These are phyloP conservation scores for Cerceris rybyensis DNA, from an alignment of 2,888 invertebrate genomes.

Conservation along the genomic window DNA sequence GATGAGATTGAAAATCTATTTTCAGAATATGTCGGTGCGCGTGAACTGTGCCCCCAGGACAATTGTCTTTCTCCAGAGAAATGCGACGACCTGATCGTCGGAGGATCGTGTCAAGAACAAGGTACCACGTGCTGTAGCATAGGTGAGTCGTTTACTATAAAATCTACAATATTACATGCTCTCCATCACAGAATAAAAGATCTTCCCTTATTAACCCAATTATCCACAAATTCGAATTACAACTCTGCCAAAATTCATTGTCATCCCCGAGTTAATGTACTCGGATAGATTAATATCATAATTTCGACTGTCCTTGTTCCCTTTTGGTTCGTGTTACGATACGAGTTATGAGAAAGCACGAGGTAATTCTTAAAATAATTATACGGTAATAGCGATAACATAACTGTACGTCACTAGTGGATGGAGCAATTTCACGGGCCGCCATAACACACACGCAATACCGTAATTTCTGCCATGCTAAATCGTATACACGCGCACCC, in stretches of 20 bases:
- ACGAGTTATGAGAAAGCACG: constrained; percentile 8
- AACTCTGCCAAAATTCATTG: too few species aligned
- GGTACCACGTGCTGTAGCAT: constrained; percentile 50
- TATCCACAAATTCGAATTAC: too few species aligned
- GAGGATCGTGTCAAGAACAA: constrained; percentile 16
- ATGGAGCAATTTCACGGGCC: constrained; percentile 46
- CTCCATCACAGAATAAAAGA: too few species aligned
- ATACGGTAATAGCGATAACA: constrained; percentile 36
- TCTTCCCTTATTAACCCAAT: too few species aligned
- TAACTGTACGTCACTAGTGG: constrained; percentile 41
- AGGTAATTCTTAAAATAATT: constrained; percentile 33
- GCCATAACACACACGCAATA: constrained; percentile 34
- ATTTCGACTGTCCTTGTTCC: constrained; percentile 12
- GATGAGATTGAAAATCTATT: constrained; percentile 17
- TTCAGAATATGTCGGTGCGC: constrained; percentile 34
- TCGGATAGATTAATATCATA: not conserved
- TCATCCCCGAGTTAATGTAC: too few species aligned
- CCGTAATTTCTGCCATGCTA: constrained; percentile 48
- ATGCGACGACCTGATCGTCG: constrained; percentile 36
- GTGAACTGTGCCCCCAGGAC: constrained; percentile 43
- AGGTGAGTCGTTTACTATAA: constrained; percentile 31
- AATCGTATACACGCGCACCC: constrained; percentile 31
- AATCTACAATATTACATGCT: too few species aligned
- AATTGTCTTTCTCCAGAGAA: constrained; percentile 56
- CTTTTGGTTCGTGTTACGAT: constrained; percentile 26